Evolutionary conservation across 2,888 invertebrate species (phyloP).

Genomic region (Drosophila kuntzei): DNA sequence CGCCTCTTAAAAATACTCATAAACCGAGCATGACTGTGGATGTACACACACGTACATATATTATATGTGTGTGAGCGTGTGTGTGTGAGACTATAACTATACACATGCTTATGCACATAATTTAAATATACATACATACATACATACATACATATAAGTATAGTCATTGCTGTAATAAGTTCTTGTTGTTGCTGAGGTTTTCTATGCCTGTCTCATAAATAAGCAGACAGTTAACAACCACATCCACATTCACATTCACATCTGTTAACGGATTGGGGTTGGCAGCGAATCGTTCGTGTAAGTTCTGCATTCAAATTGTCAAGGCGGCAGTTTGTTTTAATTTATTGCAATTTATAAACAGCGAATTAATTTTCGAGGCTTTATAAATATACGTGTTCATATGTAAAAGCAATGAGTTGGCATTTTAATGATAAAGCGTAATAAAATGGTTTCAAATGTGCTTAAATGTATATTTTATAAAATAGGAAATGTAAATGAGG

Average conservation of each 20-base stretch:
- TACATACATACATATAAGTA: slow-evolving; percentile 8
- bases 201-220: slow-evolving; percentile 52
- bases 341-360: slow-evolving; percentile 61
- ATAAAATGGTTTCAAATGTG: background rate
- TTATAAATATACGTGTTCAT: slow-evolving; percentile 17
- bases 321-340: slow-evolving; percentile 52
- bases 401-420: slow-evolving; percentile 12
- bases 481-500: background rate
- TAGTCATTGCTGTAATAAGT: slow-evolving; percentile 17
- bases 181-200: slow-evolving; percentile 10
- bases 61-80: slow-evolving; percentile 9
- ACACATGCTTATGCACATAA: slow-evolving; percentile 10
- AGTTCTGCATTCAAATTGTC: slow-evolving; percentile 53
- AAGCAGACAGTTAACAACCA: slow-evolving; percentile 40
- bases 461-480: background rate
- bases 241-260: background rate
- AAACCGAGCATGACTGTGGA: slow-evolving; percentile 26
- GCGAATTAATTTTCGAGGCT: slow-evolving; percentile 43
- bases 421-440: slow-evolving; percentile 13
- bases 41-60: too few species aligned
- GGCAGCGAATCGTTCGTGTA: slow-evolving; percentile 27
- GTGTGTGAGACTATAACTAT: slow-evolving; percentile 8
- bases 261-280: slow-evolving; percentile 17
- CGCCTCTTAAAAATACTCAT: slow-evolving; percentile 43
- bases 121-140: slow-evolving; percentile 1